Percentiles rank a stretch among this genome's conserved stretches.
Evolutionary conservation across 2,113 vertebrate species (phyloP).

Genomic region (Oxygymnocypris stewartii): DNA sequence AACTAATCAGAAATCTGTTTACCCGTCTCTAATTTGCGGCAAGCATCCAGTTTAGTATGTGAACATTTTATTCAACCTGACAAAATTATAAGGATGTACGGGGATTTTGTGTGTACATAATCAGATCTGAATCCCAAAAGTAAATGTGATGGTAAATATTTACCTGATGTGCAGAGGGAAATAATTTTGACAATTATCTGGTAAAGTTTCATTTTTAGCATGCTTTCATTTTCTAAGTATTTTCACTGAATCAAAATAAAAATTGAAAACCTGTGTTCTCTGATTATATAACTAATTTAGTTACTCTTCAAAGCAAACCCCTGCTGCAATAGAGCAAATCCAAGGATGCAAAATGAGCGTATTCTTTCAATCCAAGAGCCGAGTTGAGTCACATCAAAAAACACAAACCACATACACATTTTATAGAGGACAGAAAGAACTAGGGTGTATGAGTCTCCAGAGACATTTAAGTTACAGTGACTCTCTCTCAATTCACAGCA

Average conservation of each 20-base stretch:
- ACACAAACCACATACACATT: slow-evolving; percentile 38
- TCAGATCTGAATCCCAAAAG: slow-evolving; percentile 51
- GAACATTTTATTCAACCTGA: background rate
- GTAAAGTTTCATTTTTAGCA: background rate
- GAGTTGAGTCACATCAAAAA: slow-evolving; percentile 32
- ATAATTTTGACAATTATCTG: slow-evolving; percentile 50
- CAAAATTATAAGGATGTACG: slow-evolving; percentile 43
- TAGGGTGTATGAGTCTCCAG: slow-evolving; percentile 30
- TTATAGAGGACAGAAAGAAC: slow-evolving; percentile 43
- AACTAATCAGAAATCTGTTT: slow-evolving; percentile 39
- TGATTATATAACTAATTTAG: slow-evolving; percentile 6
- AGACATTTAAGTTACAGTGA: slow-evolving; percentile 44
- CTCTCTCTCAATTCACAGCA: slow-evolving; percentile 50
- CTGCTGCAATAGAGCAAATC: background rate
- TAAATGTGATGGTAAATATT: slow-evolving; percentile 54
- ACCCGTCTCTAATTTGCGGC: background rate
- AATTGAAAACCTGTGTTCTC: background rate
- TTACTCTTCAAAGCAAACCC: slow-evolving; percentile 12
- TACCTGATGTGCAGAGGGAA: slow-evolving; percentile 27
- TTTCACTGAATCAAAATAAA: slow-evolving; percentile 1
- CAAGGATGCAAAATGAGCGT: background rate
- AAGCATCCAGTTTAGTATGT: slow-evolving; percentile 15
- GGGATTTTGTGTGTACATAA: slow-evolving; percentile 26
- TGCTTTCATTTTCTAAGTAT: background rate
- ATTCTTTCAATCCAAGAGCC: background rate